Evolutionary conservation across 2,113 vertebrate species (phyloP), one percentile per base, ranked within the genome.

Genomic region (Hippocampus zosterae): DNA sequence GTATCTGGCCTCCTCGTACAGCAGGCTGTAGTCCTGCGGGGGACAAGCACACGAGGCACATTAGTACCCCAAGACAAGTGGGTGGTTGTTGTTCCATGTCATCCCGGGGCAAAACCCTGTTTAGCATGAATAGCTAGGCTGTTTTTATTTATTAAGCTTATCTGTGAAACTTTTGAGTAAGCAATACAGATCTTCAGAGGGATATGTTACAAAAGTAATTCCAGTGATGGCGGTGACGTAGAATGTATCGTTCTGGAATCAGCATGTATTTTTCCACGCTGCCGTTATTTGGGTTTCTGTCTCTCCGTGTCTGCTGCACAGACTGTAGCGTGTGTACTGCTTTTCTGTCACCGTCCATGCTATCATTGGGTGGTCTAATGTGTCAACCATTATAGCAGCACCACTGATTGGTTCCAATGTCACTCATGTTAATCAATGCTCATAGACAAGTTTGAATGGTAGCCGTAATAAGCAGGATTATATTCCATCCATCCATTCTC

Each of bases 1-100:
- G 81, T 99, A 99, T 33, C 95, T 94, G 25, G 97, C 97, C 87
- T 99, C 97, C 94, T 99, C 97, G 62, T 95, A 99, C 88, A 99
- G 86, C 87, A 98, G 92, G 81, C 94, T 97, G 87, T 96, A 98
- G 88, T 99, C 97, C 97, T 99, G 46, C 13, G 5, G 16, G 18
- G 46, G 65, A 37, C 64, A 55, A 40, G 60, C 3, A 8, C 48
- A 15, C 52, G 56, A 71, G 40, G 9, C 33, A n/a, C 18, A n/a
- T 67, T 21, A 37, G 65, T 23, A 15, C 46, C 7, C 65, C 8
- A 23, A 25, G 18, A 50, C 44, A 67, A 48, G 65, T 50, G 25
- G 33, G 44, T 33, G 46, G 21, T 67, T 48, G 13, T 18, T 48
- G 11, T 33, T 19, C 1, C 7, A 3, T 33, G 29, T 53, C 23